phyloP scores from a whole-genome alignment of 1,140 invertebrate species.

The Parasteatoda tepidariorum region DNA sequence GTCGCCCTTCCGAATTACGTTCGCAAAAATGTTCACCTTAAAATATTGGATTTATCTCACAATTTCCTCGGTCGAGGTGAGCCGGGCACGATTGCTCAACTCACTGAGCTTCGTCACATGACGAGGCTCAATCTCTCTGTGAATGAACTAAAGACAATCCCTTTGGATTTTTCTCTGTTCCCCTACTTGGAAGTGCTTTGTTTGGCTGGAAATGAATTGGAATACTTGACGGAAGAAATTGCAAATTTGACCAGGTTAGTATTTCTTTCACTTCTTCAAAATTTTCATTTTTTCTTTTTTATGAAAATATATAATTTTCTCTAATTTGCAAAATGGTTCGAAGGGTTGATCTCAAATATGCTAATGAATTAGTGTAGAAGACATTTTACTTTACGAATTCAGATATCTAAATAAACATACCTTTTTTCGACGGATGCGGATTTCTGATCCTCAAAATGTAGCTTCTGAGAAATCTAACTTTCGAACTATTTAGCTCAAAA shows the following conservation, averaged over 20 bases:
- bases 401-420: too few relatives aligned
- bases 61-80: slow-evolving; percentile 9
- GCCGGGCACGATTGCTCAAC: background rate
- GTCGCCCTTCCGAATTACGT: slow-evolving; percentile 7
- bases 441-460: too few relatives aligned
- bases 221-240: slow-evolving; percentile 12
- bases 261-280: background rate
- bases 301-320: too few relatives aligned
- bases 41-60: slow-evolving; percentile 30
- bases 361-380: too few relatives aligned
- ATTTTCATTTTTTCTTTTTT: background rate
- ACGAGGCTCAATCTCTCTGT: slow-evolving; percentile 30
- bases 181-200: slow-evolving; percentile 32
- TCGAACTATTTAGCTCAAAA: too few relatives aligned
- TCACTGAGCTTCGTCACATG: slow-evolving; percentile 5
- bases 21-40: background rate
- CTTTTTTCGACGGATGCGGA: too few relatives aligned
- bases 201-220: slow-evolving; percentile 37
- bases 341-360: too few relatives aligned
- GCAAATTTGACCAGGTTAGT: slow-evolving; percentile 30
- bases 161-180: slow-evolving; percentile 5
- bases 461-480: too few relatives aligned
- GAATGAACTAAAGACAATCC: slow-evolving; percentile 23
- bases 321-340: too few relatives aligned
- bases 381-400: too few relatives aligned